Evolutionary conservation across 2,113 vertebrate genomes (phyloP), one percentile per base, ranked within the genome.

Genomic region (Natator depressus): DNA sequence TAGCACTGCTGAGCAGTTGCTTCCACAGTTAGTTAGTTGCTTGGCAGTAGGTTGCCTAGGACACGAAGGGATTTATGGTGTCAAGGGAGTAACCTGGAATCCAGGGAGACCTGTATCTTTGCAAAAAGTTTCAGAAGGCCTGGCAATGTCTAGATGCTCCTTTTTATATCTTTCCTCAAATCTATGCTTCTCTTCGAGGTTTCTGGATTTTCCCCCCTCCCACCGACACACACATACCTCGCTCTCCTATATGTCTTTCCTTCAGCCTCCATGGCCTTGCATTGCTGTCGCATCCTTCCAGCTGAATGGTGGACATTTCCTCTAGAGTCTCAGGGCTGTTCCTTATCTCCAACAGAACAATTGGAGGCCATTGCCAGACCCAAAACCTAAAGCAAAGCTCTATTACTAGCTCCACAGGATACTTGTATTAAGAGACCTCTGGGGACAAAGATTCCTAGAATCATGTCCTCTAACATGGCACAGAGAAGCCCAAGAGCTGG

Each of bases 51-150:
- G 0, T 38, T 38, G 19, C 19, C 35, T 31, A 22, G 75, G 87
- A 54, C 46, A 54, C 16, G 7, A 84, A 57, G 31, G 80, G 20
- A 27, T 31, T 51, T n/a, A 1, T 2, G 13, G 24, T 47, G 54
- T 4, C 42, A 27, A 4, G 12, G 59, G 29, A 75, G 38, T 46
- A 0, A 84, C 57, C 47, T 8, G 65, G 31, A 62, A 42, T 79
- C 31, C 80, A 22, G 38, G 10, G 27, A 80, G 42, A 47, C 27
- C 27, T 83, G 2, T 10, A 5, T 3, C 46, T 79, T 38, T 38
- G 46, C n/a, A 65, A 76, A 19, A 46, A 25, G 42, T 46, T 46
- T 47, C 24, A 46, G 0, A 0, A 38, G 11, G 42, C 72, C 47
- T 3, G 22, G 4, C 72, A 10, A 31, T 10, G 3, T 38, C 62